Evolutionary conservation across 2,888 invertebrate genomes (phyloP).

Genomic region (Dioctria linearis): DNA sequence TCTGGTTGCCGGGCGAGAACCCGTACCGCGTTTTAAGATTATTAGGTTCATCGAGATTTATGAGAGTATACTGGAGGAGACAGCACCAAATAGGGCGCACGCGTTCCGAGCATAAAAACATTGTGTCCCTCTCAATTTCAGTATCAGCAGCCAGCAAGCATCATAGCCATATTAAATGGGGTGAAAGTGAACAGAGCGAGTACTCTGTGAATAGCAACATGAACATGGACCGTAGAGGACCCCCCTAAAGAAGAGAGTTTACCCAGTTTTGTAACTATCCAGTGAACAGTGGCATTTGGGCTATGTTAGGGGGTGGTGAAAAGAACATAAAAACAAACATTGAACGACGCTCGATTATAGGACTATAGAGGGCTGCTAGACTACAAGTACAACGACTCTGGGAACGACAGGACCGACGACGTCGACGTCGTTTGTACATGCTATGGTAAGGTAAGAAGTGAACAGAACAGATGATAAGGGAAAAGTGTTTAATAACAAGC

Average conservation of each 20-base stretch:
- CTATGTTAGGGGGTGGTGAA: slow-evolving; percentile 7
- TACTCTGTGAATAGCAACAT: neutral
- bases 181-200: slow-evolving; percentile 52
- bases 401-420: slow-evolving; percentile 2
- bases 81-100: neutral
- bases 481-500: slow-evolving; percentile 59
- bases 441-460: neutral
- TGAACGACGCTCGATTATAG: neutral
- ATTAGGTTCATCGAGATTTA: neutral
- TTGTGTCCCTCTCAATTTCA: slow-evolving; percentile 26
- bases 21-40: slow-evolving; percentile 2
- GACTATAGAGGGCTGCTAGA: too few relatives aligned
- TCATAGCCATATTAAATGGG: slow-evolving; percentile 49
- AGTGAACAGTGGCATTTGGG: slow-evolving; percentile 3
- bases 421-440: slow-evolving; percentile 17
- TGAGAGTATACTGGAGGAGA: too few relatives aligned
- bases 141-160: neutral
- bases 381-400: neutral
- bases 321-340: slow-evolving; percentile 29
- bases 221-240: neutral
- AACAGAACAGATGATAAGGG: slow-evolving; percentile 45
- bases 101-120: slow-evolving; percentile 22
- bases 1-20: slow-evolving; percentile 24
- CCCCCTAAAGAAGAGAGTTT: slow-evolving; percentile 14
- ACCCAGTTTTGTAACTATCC: neutral